phyloP scores from a whole-genome alignment of 2,888 invertebrate species.

The Dynastes maya region DNA sequence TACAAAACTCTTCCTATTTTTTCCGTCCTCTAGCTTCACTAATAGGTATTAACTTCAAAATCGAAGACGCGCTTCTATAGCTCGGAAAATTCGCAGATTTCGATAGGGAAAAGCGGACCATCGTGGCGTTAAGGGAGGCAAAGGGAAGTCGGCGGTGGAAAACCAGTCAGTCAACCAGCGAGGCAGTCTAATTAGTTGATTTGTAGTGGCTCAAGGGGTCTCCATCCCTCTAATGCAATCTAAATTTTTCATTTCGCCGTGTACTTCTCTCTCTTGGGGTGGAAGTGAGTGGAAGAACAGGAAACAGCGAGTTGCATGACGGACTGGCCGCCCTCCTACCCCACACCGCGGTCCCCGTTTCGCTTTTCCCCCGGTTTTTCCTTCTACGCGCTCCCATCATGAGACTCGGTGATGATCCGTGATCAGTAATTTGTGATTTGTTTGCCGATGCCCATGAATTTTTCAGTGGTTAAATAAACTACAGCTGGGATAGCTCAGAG shows the following conservation, averaged over 20 bases:
- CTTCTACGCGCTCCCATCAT: constrained; percentile 31
- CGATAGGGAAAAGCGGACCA: neutral
- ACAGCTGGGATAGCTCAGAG: neutral
- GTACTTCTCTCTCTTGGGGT: constrained; percentile 55
- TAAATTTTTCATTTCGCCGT: constrained; percentile 71
- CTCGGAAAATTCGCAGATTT: constrained; percentile 25
- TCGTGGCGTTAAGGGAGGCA: neutral
- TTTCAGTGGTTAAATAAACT: constrained; percentile 46
- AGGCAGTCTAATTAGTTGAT: constrained; percentile 72
- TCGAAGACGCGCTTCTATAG: constrained; percentile 18
- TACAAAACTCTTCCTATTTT: too few species aligned
- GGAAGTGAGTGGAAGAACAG: constrained; percentile 44
- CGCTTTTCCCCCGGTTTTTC: constrained; percentile 34
- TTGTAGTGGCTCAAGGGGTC: constrained; percentile 72
- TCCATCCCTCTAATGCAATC: constrained; percentile 71
- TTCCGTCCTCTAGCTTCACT: too few species aligned
- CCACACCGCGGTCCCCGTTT: neutral
- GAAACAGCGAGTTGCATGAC: constrained; percentile 44
- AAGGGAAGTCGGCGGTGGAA: constrained; percentile 55
- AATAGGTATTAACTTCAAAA: neutral
- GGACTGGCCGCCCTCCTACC: constrained; percentile 25
- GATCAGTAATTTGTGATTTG: constrained; percentile 47
- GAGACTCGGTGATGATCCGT: constrained; percentile 39
- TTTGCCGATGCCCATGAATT: constrained; percentile 46
- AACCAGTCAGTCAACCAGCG: constrained; percentile 64